Evolutionary conservation across 1,140 invertebrate genomes (phyloP), one percentile per base, ranked within the genome.

Genomic region (Tetraneura akinire): DNA sequence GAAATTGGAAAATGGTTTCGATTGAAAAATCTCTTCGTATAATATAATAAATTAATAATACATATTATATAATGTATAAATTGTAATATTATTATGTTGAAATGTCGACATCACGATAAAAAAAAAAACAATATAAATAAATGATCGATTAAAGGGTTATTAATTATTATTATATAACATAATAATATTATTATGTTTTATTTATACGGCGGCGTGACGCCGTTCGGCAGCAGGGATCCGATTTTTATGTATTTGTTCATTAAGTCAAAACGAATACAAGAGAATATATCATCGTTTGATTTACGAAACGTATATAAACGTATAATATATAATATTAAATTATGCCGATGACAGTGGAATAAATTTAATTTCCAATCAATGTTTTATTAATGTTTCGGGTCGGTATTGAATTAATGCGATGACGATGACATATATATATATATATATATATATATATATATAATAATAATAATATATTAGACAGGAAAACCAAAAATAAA

Each of bases 221-320:
- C 32, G 8, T 8, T 37, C 32, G 32, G 8, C 3, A 4, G 3
- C 32, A 8, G 8, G 32, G 3, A 37, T 37, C 32, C 3, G 8
- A 49, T 23, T 68, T 9, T 45, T 37, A 68, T n/a, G n/a, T n/a
- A n/a, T 70, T 70, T 70, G 66, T 70, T 21, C 66, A 47, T 70
- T 26, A n/a, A 70, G 37, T 26, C 45, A 47, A 47, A 70, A 68
- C 64, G 23, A 68, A 45, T 45, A 70, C 26, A 29, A 21, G 26
- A 70, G n/a, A 4, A 70, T 37, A 37, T 37, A 37, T 37, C 32
- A 8, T 16, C 8, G 8, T 47, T 47, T 70, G n/a, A 37, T 45
- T 66, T 37, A n/a, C n/a, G n/a, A n/a, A n/a, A n/a, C n/a, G n/a
- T n/a, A n/a, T n/a, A n/a, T n/a, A n/a, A n/a, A n/a, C n/a, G n/a